A percentile compares a stretch with the other conserved stretches of the same genome.
These are phyloP conservation scores for Pandemis cinnamomeana DNA, from an alignment of 2,888 invertebrate species.

Conservation along the genomic window DNA sequence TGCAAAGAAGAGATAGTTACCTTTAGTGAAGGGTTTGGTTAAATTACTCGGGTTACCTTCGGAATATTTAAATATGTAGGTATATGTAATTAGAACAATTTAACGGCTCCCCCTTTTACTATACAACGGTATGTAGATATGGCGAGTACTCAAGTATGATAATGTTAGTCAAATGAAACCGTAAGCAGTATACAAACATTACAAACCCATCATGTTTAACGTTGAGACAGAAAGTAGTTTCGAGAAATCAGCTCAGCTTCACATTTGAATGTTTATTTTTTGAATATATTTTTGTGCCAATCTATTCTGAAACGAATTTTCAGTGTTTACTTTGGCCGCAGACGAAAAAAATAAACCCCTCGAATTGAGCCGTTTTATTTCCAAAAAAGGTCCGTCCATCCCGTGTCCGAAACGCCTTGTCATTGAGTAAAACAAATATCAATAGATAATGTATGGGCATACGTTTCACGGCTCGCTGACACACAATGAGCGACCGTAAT, in stretches of 20 bases:
- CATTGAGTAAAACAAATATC: conserved; percentile 31
- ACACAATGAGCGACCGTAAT: conserved; percentile 25
- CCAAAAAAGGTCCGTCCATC: conserved; percentile 13
- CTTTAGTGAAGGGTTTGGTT: not conserved
- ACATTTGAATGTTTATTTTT: conserved; percentile 8
- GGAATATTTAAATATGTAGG: not conserved
- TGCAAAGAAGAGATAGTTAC: conserved; percentile 74
- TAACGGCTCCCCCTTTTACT: not conserved
- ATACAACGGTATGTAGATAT: conserved; percentile 3
- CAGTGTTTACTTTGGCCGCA: not conserved
- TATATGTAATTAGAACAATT: not conserved
- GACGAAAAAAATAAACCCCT: not conserved
- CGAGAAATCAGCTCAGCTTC: not conserved
- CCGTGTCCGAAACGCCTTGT: conserved; percentile 18
- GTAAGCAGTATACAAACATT: not conserved
- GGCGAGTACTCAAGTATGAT: conserved; percentile 15
- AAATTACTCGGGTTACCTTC: not conserved
- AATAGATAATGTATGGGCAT: conserved; percentile 34
- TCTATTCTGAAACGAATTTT: not conserved
- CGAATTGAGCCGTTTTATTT: conserved; percentile 3
- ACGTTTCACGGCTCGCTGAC: conserved; percentile 33
- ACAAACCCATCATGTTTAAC: conserved; percentile 15
- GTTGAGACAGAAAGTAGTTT: conserved; percentile 17
- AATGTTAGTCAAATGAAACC: conserved; percentile 30
- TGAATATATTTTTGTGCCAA: not conserved